Base-by-base conservation (phyloP, 92 coral and sea anemone genomes). In the Isaurus tuberculatus region DNA sequence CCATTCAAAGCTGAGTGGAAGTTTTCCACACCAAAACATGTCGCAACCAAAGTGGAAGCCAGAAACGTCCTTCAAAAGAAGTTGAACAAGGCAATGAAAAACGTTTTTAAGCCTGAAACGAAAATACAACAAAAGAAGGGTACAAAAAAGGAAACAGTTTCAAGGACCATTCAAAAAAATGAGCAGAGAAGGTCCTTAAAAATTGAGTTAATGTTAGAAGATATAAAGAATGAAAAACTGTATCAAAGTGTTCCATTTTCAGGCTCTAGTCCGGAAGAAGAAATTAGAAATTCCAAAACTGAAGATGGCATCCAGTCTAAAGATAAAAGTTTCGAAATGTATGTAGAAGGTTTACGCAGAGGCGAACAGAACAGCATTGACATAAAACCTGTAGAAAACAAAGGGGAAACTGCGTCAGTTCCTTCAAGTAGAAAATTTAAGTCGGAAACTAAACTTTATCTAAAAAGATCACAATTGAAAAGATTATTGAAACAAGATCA, bases 151-250 rank as follows among this genome's bases (percentile, higher is more conserved):
- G 81, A 57, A 75, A 22, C 20, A 8, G 1, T 57, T 55, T 1
- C 80, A 17, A 20, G 44, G 49, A 49, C 29, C 6, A 20, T 22
- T 22, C 67, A 57, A 51, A 33, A 75, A 9, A 40, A 7, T 32
- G 69, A 75, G 31, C 53, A 34, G 67, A 75, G 81, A 33, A 25
- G 23, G 5, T 75, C 81, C 33, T 65, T 65, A 33, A 75, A 75
- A 75, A 55, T 31, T 22, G 81, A 75, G 49, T 14, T 75, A 27
- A 75, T 75, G 67, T 75, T 44, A 65, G 68, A 75, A 22, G 69
- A 75, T 25, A 55, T 75, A 57, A 75, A 20, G 53, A 75, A 60
- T 11, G 23, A 63, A 30, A 46, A 75, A 22, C 23, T 57, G 13
- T 55, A 32, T 51, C 81, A 22, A 63, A 75, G 67, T 57, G 27